phyloP scores from a whole-genome alignment of 2,113 vertebrate genomes.

The Petroica traversi region DNA sequence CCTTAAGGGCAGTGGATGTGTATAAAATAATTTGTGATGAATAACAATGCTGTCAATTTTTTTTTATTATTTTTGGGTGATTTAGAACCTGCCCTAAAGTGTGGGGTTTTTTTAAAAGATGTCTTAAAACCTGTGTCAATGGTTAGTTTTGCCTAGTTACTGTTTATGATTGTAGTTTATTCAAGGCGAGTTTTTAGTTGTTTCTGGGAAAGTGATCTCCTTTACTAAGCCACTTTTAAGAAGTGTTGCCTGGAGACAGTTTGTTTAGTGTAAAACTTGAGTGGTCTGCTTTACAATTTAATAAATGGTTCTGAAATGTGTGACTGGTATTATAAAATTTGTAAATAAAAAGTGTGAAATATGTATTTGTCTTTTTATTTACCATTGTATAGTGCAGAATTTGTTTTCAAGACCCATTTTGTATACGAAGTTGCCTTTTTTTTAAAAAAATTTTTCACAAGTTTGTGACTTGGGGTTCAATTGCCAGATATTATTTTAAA shows the following conservation, averaged over 20 bases:
- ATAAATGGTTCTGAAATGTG: slow-evolving; percentile 92
- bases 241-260: slow-evolving; percentile 79
- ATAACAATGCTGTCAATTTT: slow-evolving; percentile 65
- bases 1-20: slow-evolving; percentile 46
- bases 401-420: slow-evolving; percentile 75
- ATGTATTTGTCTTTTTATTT: slow-evolving; percentile 99
- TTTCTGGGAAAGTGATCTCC: slow-evolving; percentile 78
- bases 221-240: slow-evolving; percentile 79
- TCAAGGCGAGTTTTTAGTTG: slow-evolving; percentile 71
- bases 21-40: slow-evolving; percentile 45
- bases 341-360: slow-evolving; percentile 99
- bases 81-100: slow-evolving; percentile 67
- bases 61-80: slow-evolving; percentile 57
- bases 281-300: slow-evolving; percentile 77
- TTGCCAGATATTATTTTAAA: slow-evolving; percentile 21
- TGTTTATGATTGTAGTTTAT: slow-evolving; percentile 70
- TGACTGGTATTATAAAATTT: slow-evolving; percentile 93
- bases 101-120: slow-evolving; percentile 16
- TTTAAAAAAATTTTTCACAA: slow-evolving; percentile 70
- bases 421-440: slow-evolving; percentile 29
- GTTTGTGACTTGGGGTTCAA: slow-evolving; percentile 70
- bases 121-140: slow-evolving; percentile 74
- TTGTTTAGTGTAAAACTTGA: slow-evolving; percentile 83
- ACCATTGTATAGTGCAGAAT: slow-evolving; percentile 88
- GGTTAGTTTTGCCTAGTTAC: slow-evolving; percentile 74